phyloP scores from a whole-genome alignment of 2,797 vertebrate genomes.

The Sebastes iracundus region DNA sequence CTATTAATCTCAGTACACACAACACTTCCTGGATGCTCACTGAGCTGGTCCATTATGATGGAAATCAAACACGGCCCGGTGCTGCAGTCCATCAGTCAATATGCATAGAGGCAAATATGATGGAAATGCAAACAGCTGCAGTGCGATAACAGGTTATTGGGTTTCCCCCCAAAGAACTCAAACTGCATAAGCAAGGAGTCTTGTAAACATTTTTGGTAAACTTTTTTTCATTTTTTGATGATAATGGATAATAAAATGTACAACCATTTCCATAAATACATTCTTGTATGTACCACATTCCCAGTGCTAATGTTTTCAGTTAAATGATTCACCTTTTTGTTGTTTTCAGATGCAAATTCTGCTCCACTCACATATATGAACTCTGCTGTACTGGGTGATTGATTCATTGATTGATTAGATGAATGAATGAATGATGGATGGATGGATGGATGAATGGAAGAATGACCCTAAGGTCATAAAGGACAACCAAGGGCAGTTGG shows the following conservation, averaged over 20 bases:
- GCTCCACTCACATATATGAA: background rate
- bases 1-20: slow-evolving; percentile 50
- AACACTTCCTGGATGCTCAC: slow-evolving; percentile 34
- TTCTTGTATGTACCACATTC: background rate
- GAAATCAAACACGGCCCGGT: slow-evolving; percentile 24
- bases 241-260: background rate
- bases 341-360: background rate
- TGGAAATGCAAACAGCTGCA: slow-evolving; percentile 42
- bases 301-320: background rate
- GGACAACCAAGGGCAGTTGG: background rate
- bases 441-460: background rate
- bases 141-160: slow-evolving; percentile 14
- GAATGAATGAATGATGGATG: background rate
- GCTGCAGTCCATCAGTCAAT: slow-evolving; percentile 42
- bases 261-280: background rate
- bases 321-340: background rate
- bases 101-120: slow-evolving; percentile 51
- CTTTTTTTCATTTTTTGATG: background rate
- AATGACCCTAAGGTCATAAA: background rate
- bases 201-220: background rate
- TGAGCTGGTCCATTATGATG: slow-evolving; percentile 35
- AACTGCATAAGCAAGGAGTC: background rate
- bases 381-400: background rate
- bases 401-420: background rate
- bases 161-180: background rate